These are phyloP conservation scores for Phasia obesa DNA, from an alignment of 2,888 invertebrate species.

Conservation along the genomic window DNA sequence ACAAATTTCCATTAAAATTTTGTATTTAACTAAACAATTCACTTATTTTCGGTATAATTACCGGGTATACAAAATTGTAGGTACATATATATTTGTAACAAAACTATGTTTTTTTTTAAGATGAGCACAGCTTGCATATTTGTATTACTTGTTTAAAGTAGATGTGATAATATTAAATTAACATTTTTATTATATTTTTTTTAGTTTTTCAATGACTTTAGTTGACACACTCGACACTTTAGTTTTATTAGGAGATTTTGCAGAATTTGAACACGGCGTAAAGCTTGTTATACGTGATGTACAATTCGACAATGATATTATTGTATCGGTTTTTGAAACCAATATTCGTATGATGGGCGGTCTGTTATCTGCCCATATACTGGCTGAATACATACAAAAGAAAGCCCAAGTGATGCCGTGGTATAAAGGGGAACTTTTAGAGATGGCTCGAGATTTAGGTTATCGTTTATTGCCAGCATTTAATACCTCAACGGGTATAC, in stretches of 20 bases:
- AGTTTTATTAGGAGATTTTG: constrained; percentile 94
- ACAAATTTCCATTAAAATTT: too few species aligned
- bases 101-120: too few species aligned
- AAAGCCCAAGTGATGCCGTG: constrained; percentile 89
- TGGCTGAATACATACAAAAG: constrained; percentile 91
- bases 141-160: too few species aligned
- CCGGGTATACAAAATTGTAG: too few species aligned
- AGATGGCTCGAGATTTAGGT: constrained; percentile 96
- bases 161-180: too few species aligned
- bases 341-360: constrained; percentile 99
- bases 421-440: constrained; percentile 94
- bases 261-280: constrained; percentile 96
- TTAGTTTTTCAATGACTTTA: constrained; percentile 96
- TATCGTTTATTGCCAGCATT: constrained; percentile 97
- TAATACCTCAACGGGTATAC: constrained; percentile 98
- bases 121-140: too few species aligned
- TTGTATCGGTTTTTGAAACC: constrained; percentile 99
- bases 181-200: constrained; percentile 80
- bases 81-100: too few species aligned
- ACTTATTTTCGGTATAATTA: too few species aligned
- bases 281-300: constrained; percentile 93
- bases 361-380: constrained; percentile 94
- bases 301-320: constrained; percentile 95
- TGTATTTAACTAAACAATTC: too few species aligned
- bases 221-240: constrained; percentile 97